Percentiles rank a stretch among this genome's conserved stretches.
These are phyloP conservation scores for Stigmatopora argus DNA, from an alignment of 2,113 vertebrate genomes.

Conservation along the genomic window DNA sequence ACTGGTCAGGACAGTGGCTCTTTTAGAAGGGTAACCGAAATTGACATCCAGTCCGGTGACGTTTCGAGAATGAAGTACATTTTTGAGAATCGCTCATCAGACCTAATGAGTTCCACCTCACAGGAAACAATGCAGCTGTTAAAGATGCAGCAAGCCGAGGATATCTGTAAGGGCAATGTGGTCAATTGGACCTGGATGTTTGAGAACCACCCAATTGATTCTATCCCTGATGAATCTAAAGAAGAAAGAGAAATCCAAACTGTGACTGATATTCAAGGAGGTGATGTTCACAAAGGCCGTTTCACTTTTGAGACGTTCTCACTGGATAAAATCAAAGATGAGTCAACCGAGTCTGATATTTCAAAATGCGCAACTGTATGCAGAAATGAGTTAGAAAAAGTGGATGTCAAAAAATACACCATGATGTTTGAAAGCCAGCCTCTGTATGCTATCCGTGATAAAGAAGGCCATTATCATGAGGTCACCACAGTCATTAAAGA, in stretches of 20 bases:
- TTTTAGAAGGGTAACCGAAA: conserved; percentile 73
- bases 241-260: conserved; percentile 61
- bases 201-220: conserved; percentile 82
- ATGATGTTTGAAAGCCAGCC: conserved; percentile 91
- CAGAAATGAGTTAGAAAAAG: conserved; percentile 72
- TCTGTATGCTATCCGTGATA: conserved; percentile 84
- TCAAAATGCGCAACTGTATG: conserved; percentile 64
- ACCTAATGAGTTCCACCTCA: conserved; percentile 80
- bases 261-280: conserved; percentile 80
- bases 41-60: conserved; percentile 81
- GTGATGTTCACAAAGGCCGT: conserved; percentile 80
- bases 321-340: conserved; percentile 81
- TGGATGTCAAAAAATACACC: conserved; percentile 85
- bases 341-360: conserved; percentile 60
- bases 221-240: conserved; percentile 67
- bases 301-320: conserved; percentile 87
- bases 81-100: conserved; percentile 83
- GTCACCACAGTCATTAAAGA: conserved; percentile 90
- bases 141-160: conserved; percentile 76
- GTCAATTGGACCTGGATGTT: conserved; percentile 83
- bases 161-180: conserved; percentile 84
- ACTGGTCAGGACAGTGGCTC: conserved; percentile 72
- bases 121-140: conserved; percentile 77
- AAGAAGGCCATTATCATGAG: conserved; percentile 85
- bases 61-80: conserved; percentile 83